Base-by-base conservation (phyloP, 2,113 vertebrate genomes). In the Corydoras sp. region DNA sequence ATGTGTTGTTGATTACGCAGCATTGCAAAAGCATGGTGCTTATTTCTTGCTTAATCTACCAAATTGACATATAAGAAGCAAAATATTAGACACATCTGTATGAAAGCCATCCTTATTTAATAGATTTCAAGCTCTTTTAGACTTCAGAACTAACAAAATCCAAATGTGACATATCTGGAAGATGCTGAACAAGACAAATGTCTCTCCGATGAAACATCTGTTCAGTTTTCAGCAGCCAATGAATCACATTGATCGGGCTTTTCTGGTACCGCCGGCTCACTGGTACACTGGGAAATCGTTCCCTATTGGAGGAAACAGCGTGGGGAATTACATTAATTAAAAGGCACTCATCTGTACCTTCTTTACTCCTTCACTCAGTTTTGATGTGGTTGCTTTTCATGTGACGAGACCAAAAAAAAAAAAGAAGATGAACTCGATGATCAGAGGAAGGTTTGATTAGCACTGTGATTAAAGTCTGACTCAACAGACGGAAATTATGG, bases 141-240 rank as follows among this genome's bases (percentile, higher is more conserved):
- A 31, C 8, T 62, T 49, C 18, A 8, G 51, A 71, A 13, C 5
- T 7, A 30, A 14, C 62, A 55, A 64, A 54, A 18, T 48, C 62
- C 49, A 80, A 79, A 77, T 74, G 73, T 76, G 80, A 78, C 74
- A 24, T 59, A 58, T 68, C 24, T 43, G 9, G 49, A 61, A 77
- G 53, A 55, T 73, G 70, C n/a, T 18, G 80, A 82, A 73, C 66
- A 78, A 81, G 87, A 88, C 74, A 79, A 84, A 86, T 82, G 82
- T 77, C 76, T 81, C 50, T 4, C 49, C 76, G 80, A 66, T 72
- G 73, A 84, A 86, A 84, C 88, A 86, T 86, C 86, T 87, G 86
- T 80, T 87, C 83, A 69, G 75, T 88, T 88, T 86, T 83, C 84
- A 83, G 80, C 81, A 82, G 80, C 79, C 78, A 24, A 68, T 80